Evolutionary conservation across 2,888 invertebrate genomes (phyloP), one percentile per base, ranked within the genome.

Genomic region (Harmothoe impar): DNA sequence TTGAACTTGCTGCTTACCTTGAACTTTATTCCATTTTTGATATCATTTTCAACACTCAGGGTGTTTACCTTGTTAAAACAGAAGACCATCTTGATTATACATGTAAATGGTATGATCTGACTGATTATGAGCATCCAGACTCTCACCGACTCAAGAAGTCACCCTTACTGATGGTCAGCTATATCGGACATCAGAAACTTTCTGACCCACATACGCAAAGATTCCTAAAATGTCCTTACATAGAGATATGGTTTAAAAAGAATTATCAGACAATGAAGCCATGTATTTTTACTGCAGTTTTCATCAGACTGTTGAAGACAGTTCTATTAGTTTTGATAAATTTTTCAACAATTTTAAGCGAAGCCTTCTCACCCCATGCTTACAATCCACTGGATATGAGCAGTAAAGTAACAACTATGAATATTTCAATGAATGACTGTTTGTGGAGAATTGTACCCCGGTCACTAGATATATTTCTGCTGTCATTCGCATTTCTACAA

Each of bases 41-140:
- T 5, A n/a, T n/a, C n/a, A 68, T 68, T n/a, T 17, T 68, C 72
- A 29, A 72, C 31, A 72, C 72, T 0, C 25, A 3, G 1, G 72
- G 7, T 29, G 31, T 72, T 29, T 72, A 72, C 72, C 25, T 72
- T 15, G 25, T 29, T 3, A 72, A 31, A 72, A 31, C 25, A n/a
- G 29, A 72, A n/a, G 0, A 0, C 25, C 72, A 25, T 29, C 72
- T 29, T n/a, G 15, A n/a, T 7, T 72, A 25, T 15, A 15, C 72
- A 29, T 72, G 31, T 29, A n/a, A 25, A n/a, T 72, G 72, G 72
- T 72, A 72, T 72, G 72, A 72, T 72, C 0, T 72, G 15, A 72
- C 72, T 25, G 72, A 72, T 25, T 72, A 72, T 29, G 72, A 25
- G 31, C 72, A 72, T 29, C 72, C 72, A 15, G 15, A 29, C 25